These are phyloP conservation scores for Denticeps clupeoides DNA, from an alignment of 2,797 vertebrate genomes.

Conservation along the genomic window DNA sequence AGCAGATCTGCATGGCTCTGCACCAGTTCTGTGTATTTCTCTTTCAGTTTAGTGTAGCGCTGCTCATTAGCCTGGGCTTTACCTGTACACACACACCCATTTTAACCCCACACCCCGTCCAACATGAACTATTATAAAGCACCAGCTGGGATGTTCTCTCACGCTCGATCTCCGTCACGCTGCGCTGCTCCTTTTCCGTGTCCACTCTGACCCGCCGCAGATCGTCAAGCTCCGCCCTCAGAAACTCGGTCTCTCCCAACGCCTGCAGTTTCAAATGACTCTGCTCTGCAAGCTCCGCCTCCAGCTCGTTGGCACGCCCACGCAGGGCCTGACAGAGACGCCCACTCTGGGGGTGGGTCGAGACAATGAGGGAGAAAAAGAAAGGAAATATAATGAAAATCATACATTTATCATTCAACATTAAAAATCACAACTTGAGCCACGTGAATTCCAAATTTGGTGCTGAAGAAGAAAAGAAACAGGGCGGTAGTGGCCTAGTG, in stretches of 20 bases:
- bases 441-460: no score
- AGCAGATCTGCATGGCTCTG: conserved; percentile 90
- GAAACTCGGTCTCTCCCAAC: conserved; percentile 80
- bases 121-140: no score
- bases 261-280: conserved; percentile 88
- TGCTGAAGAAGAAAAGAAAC: no score
- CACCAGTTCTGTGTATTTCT: conserved; percentile 91
- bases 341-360: conserved; percentile 58
- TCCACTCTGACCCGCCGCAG: conserved; percentile 80
- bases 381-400: neutral
- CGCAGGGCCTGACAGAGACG: conserved; percentile 72
- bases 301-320: conserved; percentile 82
- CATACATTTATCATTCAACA: no score
- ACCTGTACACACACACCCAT: conserved; percentile 46
- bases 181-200: conserved; percentile 90
- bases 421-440: no score
- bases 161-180: conserved; percentile 92
- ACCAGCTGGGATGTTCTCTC: conserved; percentile 35
- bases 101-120: no score
- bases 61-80: conserved; percentile 93
- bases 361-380: neutral
- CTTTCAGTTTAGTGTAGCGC: conserved; percentile 92
- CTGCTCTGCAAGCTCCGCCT: conserved; percentile 93
- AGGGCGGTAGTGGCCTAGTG: no score
- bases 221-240: conserved; percentile 85